Evolutionary conservation across 2,797 vertebrate species (phyloP).

Genomic region (Geotria australis): DNA sequence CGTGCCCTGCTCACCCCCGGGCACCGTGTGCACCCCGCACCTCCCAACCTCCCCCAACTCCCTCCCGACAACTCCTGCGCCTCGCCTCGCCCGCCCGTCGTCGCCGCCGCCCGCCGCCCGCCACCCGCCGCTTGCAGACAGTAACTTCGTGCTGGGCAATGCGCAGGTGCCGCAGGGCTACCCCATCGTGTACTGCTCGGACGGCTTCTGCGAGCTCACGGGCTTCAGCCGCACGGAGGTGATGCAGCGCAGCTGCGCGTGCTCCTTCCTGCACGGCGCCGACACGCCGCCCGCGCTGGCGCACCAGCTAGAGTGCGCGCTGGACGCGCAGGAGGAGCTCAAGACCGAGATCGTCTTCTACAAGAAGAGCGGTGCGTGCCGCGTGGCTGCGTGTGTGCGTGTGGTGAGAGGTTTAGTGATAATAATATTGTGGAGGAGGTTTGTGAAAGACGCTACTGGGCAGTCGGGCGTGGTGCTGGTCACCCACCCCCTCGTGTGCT

Average conservation of each 20-base stretch:
- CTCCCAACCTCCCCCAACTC: no score
- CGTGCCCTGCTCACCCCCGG: no score
- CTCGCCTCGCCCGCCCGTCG: no score
- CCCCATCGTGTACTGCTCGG: constrained; percentile 77
- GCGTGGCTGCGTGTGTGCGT: not conserved
- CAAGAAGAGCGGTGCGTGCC: constrained; percentile 42
- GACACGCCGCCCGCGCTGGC: constrained; percentile 40
- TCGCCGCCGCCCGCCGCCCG: no score
- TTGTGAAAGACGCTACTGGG: no score
- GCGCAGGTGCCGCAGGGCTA: constrained; percentile 45
- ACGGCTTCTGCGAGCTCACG: constrained; percentile 73
- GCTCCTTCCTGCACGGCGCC: constrained; percentile 45
- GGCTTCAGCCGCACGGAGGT: constrained; percentile 53
- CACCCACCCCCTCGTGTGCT: no score
- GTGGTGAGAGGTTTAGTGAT: no score
- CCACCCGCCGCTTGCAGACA: constrained; percentile 33
- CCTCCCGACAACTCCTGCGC: no score
- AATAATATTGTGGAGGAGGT: no score
- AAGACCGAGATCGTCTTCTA: constrained; percentile 60
- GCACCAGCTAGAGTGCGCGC: constrained; percentile 37
- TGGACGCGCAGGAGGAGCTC: constrained; percentile 55
- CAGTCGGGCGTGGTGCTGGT: no score
- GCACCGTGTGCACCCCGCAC: no score
- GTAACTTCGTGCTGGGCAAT: constrained; percentile 79
- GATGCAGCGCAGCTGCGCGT: constrained; percentile 78